Evolutionary conservation across 2,888 invertebrate genomes (phyloP).

Genomic region (Cephus nigrinus): DNA sequence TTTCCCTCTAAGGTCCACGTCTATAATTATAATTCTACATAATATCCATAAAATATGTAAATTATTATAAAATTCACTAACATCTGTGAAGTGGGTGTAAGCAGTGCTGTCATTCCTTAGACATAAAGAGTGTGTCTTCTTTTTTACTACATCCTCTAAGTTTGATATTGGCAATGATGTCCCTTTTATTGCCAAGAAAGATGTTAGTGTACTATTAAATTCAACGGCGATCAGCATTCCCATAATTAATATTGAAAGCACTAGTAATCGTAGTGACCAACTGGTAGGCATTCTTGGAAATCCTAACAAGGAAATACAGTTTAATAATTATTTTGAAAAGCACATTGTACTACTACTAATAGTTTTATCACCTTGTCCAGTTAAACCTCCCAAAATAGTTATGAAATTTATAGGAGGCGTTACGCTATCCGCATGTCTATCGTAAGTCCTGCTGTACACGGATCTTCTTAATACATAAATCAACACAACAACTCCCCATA

Average conservation of each 20-base stretch:
- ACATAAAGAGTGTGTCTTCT: slow-evolving; percentile 61
- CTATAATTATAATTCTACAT: slow-evolving; percentile 12
- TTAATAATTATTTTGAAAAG: slow-evolving; percentile 4
- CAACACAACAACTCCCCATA: slow-evolving; percentile 28
- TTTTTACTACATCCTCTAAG: slow-evolving; percentile 58
- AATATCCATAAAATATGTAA: neutral
- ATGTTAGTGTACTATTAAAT: slow-evolving; percentile 58
- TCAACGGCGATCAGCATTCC: slow-evolving; percentile 48
- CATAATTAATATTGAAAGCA: slow-evolving; percentile 41
- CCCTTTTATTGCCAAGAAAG: slow-evolving; percentile 62
- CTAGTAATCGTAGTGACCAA: slow-evolving; percentile 45
- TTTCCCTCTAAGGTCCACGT: slow-evolving; percentile 27
- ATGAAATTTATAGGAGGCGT: slow-evolving; percentile 41
- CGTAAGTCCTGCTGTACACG: slow-evolving; percentile 22
- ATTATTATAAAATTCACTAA: slow-evolving; percentile 1
- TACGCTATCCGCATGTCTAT: slow-evolving; percentile 39
- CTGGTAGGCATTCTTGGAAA: slow-evolving; percentile 41
- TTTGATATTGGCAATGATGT: slow-evolving; percentile 56
- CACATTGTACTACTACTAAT: neutral
- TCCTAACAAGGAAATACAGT: slow-evolving; percentile 29
- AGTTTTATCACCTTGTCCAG: slow-evolving; percentile 44
- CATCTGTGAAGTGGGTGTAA: slow-evolving; percentile 54
- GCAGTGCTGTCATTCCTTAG: slow-evolving; percentile 64
- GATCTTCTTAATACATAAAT: slow-evolving; percentile 36
- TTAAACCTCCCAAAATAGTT: slow-evolving; percentile 43